Base-by-base conservation (phyloP, 2,113 vertebrate genomes). In the Lethenteron reissneri region DNA sequence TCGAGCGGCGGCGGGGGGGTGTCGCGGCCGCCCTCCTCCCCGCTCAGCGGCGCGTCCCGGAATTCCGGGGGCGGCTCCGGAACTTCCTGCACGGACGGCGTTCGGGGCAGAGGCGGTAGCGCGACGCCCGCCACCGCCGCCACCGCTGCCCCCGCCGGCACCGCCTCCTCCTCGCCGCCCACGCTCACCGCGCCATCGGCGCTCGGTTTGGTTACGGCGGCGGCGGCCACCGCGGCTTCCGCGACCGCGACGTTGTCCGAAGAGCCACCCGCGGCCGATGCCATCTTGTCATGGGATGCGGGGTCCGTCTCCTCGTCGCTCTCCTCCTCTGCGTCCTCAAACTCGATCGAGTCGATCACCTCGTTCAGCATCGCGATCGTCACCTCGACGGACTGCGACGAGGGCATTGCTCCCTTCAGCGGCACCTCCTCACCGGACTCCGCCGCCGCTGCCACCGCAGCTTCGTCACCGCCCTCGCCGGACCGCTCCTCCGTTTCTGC, bases 321-420 rank as follows among this genome's bases (percentile, higher is more conserved):
- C 10, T 72, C 72, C 21, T n/a, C 11, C 73, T 76, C 75, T 41
- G 57, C 69, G 59, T 75, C 75, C 69, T 77, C 76, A 71, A 21
- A 71, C 60, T 75, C 72, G 72, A 74, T 77, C 58, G 74, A 74
- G 57, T 75, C 78, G 1, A 76, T 75, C 56, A 77, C 73, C n/a
- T 80, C 75, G 70, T 82, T 79, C 12, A 62, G 17, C 71, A 74
- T 73, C 69, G 58, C 76, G 72, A 41, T 70, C 41, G 19, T 76
- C 71, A 70, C 19, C 70, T 58, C 73, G 71, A 59, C 56, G 59
- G 13, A 59, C 62, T n/a, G 68, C 15, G 56, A 57, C 74, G 19
- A n/a, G 58, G 73, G 74, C 59, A 57, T 56, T 14, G 9, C 21
- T 12, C 69, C 70, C 7, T 56, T 57, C 11, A 2, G n/a, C n/a